Evolutionary conservation across 2,113 vertebrate genomes (phyloP).

Genomic region (Hemiscyllium ocellatum): DNA sequence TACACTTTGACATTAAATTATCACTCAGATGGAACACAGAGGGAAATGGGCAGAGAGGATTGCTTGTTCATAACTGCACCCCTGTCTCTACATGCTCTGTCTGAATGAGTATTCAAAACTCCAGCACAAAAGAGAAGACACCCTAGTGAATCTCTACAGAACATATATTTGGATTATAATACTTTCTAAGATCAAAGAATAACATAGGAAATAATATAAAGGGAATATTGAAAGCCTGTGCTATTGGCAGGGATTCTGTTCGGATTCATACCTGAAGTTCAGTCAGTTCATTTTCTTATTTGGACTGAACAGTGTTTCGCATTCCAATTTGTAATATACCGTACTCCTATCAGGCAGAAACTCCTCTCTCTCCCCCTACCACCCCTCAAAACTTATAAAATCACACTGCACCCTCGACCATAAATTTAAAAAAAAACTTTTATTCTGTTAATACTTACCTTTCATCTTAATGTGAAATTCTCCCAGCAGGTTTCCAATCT

Average conservation of each 20-base stretch:
- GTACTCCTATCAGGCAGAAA: neutral
- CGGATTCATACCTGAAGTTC: neutral
- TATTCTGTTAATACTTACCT: conserved; percentile 61
- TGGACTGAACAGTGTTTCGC: neutral
- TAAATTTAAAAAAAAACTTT: neutral
- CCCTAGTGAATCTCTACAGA: neutral
- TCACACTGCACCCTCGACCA: neutral
- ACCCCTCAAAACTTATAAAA: neutral
- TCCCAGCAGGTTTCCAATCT: conserved; percentile 85
- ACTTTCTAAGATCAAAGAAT: neutral
- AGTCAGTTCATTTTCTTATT: neutral
- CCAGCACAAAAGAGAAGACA: neutral
- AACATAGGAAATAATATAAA: no score
- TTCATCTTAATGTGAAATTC: conserved; percentile 99
- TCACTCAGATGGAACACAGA: neutral
- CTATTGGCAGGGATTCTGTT: neutral
- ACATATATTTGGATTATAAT: neutral
- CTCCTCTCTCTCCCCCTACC: neutral
- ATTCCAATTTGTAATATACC: neutral
- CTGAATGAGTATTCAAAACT: neutral
- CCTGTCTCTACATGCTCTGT: neutral
- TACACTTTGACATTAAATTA: neutral
- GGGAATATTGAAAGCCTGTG: neutral
- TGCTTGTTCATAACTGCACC: neutral
- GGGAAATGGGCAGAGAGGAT: neutral